These are phyloP conservation scores for Cylas formicarius DNA, from an alignment of 1,140 invertebrate genomes.

Conservation along the genomic window DNA sequence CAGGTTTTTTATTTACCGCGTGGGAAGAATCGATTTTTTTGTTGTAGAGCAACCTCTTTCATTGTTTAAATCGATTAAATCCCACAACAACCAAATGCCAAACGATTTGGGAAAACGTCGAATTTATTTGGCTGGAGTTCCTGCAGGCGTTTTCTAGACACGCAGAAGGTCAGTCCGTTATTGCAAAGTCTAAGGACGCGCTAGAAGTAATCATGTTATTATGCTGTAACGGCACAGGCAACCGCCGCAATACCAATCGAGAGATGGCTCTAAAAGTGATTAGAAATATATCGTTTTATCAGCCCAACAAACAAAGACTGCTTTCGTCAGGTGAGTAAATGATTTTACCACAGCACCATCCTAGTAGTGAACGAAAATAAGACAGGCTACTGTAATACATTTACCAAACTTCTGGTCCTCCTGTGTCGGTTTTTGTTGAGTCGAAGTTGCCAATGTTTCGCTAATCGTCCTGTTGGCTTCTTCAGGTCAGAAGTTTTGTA, in stretches of 20 bases:
- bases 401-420: too few species aligned
- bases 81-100: constrained; percentile 42
- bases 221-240: too few species aligned
- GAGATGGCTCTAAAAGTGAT: constrained; percentile 33
- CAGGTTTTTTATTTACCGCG: not conserved
- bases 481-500: too few species aligned
- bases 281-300: constrained; percentile 41
- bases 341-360: too few species aligned
- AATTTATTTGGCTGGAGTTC: constrained; percentile 45
- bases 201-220: constrained; percentile 34
- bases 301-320: constrained; percentile 37
- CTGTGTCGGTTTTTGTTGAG: too few species aligned
- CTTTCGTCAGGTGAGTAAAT: constrained; percentile 35
- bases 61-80: constrained; percentile 41
- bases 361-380: too few species aligned
- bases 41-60: constrained; percentile 41
- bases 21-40: constrained; percentile 2
- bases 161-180: constrained; percentile 38
- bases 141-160: constrained; percentile 43
- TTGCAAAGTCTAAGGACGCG: constrained; percentile 32
- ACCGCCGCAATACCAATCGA: constrained; percentile 27
- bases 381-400: too few species aligned
- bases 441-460: too few species aligned
- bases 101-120: constrained; percentile 39
- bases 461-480: too few species aligned